Base-by-base conservation (phyloP, 2,113 vertebrate species). In the Hydrochoerus hydrochaeris region DNA sequence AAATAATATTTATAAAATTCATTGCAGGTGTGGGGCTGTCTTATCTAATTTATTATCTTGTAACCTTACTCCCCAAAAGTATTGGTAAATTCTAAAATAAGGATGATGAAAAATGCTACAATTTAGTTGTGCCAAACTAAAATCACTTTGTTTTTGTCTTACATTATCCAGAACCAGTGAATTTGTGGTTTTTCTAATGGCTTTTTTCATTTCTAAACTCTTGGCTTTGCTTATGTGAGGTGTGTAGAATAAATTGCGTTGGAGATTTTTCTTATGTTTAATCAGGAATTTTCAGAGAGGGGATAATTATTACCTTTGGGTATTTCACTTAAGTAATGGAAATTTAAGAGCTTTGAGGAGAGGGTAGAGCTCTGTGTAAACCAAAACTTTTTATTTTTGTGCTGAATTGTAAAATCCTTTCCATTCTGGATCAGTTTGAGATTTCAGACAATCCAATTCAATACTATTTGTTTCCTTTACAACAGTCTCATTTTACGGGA, bases 141-240 rank as follows among this genome's bases (percentile, higher is more conserved):
- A 93, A 67, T 46, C 20, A n/a, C 4, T 85, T 82, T 88, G 7
- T 65, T 91, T 93, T 91, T 80, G 54, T 60, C 19, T 62, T 84
- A 54, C 10, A 30, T 85, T 78, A 62, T 54, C 32, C 26, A 86
- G n/a, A 93, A 92, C n/a, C 17, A 67, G 20, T 78, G 82, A 78
- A 12, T 80, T 89, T 95, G 82, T 90, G 77, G 71, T 65, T 97
- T 97, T 88, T 60, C 63, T 83, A 38, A 38, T 22, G 49, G 80
- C 20, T 65, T 62, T 3, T 26, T 17, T 69, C 14, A 85, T 65
- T 94, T 94, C 54, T 97, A 71, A 95, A 96, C 77, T 91, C 57
- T 71, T 87, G 62, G 14, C 8, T 77, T 49, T 95, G 11, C 41
- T 91, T 89, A 20, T 60, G 3, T 67, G 85, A 63, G 46, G 62